Evolutionary conservation across 2,888 invertebrate genomes (phyloP).

Genomic region (Sericinus montela): DNA sequence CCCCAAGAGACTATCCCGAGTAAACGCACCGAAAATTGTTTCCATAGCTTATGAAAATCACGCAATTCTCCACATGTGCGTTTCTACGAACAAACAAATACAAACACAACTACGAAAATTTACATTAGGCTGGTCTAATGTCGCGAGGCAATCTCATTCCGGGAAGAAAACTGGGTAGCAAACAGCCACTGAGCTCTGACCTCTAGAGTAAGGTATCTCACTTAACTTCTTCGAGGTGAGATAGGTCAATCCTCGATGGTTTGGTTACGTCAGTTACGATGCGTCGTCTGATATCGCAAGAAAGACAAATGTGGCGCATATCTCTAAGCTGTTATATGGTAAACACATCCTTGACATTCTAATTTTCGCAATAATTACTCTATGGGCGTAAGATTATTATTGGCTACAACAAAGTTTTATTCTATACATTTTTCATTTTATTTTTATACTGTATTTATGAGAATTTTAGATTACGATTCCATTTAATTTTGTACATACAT

Average conservation of each 20-base stretch:
- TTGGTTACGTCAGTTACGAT: slow-evolving; percentile 55
- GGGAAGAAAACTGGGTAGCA: slow-evolving; percentile 56
- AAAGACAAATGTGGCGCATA: slow-evolving; percentile 66
- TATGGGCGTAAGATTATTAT: slow-evolving; percentile 3
- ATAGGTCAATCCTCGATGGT: slow-evolving; percentile 44
- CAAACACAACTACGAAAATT: slow-evolving; percentile 65
- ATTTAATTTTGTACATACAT: too few species aligned
- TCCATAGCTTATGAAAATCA: slow-evolving; percentile 51
- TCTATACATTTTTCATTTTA: too few species aligned
- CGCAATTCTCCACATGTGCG: slow-evolving; percentile 40
- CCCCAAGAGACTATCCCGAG: slow-evolving; percentile 33
- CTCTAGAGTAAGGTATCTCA: slow-evolving; percentile 34
- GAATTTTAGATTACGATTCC: too few species aligned
- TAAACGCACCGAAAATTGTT: slow-evolving; percentile 33
- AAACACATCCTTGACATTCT: slow-evolving; percentile 56
- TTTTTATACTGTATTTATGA: too few species aligned
- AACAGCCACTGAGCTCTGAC: slow-evolving; percentile 44
- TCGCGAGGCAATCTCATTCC: slow-evolving; percentile 74
- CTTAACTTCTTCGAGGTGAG: slow-evolving; percentile 25
- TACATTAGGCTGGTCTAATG: slow-evolving; percentile 74
- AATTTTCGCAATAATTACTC: slow-evolving; percentile 38
- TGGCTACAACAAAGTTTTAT: too few species aligned
- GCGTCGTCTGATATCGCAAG: slow-evolving; percentile 60
- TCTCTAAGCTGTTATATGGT: slow-evolving; percentile 45
- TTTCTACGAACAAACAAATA: slow-evolving; percentile 55